These are phyloP conservation scores for Heliconius aoede DNA, from an alignment of 2,888 invertebrate genomes.

Conservation along the genomic window DNA sequence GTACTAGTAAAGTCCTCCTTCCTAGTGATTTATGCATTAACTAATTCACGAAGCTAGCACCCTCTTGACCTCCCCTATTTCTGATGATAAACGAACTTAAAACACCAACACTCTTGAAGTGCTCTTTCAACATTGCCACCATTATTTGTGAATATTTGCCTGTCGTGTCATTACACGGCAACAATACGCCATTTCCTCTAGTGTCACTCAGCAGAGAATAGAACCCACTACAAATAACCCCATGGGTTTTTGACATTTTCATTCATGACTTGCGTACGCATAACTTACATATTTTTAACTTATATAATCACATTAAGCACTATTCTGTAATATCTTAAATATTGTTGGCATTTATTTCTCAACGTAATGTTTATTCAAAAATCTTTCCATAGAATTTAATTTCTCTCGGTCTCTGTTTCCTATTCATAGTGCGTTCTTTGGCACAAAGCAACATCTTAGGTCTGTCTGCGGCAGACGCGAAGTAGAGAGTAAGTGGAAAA, in stretches of 20 bases:
- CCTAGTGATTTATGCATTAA: not conserved
- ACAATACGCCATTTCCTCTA: constrained; percentile 58
- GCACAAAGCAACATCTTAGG: constrained; percentile 36
- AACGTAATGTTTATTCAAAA: not conserved
- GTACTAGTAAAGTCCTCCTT: too few species aligned
- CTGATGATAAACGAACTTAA: constrained; percentile 33
- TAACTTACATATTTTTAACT: not conserved
- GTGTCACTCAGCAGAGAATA: constrained; percentile 63
- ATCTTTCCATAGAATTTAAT: not conserved
- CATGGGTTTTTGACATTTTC: not conserved
- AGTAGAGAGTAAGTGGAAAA: constrained; percentile 35
- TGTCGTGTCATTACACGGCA: constrained; percentile 49
- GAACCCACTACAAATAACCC: constrained; percentile 57
- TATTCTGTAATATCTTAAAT: too few species aligned
- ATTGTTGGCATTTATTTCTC: too few species aligned
- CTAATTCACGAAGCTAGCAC: constrained; percentile 1
- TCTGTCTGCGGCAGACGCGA: constrained; percentile 33
- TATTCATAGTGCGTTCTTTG: constrained; percentile 36
- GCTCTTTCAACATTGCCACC: constrained; percentile 38
- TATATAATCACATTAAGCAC: too few species aligned
- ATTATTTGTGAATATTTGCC: constrained; percentile 47
- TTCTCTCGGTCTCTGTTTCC: constrained; percentile 14
- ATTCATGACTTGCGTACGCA: too few species aligned
- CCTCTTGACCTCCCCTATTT: constrained; percentile 23
- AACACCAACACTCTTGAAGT: constrained; percentile 43